Percentiles rank a stretch among this genome's conserved stretches.
These are phyloP conservation scores for Papilio machaon DNA, from an alignment of 1,140 invertebrate species.

Conservation along the genomic window DNA sequence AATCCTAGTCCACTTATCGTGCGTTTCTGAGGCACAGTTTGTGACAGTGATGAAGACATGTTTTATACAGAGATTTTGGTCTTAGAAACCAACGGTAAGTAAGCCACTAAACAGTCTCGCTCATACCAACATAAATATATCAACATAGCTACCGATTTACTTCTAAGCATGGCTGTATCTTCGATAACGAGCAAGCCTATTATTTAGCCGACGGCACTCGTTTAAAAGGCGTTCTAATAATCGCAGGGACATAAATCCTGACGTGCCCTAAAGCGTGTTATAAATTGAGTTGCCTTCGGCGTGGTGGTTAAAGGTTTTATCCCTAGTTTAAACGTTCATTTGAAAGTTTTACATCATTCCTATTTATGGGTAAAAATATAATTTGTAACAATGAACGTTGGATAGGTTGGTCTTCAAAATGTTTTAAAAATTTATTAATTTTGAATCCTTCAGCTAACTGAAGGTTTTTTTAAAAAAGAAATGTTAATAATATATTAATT, in stretches of 20 bases:
- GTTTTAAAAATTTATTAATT: no score
- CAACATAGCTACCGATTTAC: constrained; percentile 24
- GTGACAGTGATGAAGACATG: no score
- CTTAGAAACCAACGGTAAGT: neutral
- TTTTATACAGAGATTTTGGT: no score
- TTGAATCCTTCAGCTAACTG: no score
- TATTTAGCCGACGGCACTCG: constrained; percentile 39
- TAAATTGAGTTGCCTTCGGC: constrained; percentile 38
- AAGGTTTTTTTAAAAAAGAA: no score
- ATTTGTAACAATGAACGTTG: no score
- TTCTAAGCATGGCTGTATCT: constrained; percentile 19
- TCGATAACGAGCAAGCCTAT: constrained; percentile 16
- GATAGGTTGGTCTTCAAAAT: no score
- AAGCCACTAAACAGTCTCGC: neutral
- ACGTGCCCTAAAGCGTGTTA: constrained; percentile 36
- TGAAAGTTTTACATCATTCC: neutral
- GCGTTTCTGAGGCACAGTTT: no score
- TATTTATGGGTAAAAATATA: neutral
- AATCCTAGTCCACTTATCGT: neutral
- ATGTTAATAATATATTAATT: no score
- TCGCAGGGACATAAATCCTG: constrained; percentile 50
- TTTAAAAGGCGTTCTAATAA: constrained; percentile 55
- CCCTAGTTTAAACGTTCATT: neutral
- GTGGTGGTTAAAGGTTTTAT: neutral
- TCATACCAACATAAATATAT: neutral